Conservation (phyloP, 2,888 invertebrate species). For the Polymixis lichenea region DNA sequence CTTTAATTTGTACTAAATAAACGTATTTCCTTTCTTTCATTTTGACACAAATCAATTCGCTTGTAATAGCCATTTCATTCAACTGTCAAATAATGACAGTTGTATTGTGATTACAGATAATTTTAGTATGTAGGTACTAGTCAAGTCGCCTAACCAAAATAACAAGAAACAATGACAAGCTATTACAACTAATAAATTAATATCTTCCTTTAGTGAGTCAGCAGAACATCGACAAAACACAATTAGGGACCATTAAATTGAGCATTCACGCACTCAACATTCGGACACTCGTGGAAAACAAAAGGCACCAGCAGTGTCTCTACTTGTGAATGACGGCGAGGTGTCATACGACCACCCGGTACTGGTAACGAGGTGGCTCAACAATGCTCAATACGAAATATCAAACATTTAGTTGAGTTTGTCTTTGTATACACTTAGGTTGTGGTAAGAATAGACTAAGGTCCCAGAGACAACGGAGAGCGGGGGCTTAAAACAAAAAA, state of each 20-base stretch:
- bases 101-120: not conserved
- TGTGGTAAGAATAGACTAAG: not conserved
- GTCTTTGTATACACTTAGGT: slow-evolving; percentile 20
- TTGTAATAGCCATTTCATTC: not conserved
- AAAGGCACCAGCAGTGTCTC: slow-evolving; percentile 13
- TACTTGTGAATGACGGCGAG: slow-evolving; percentile 36
- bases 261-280: slow-evolving; percentile 11
- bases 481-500: not conserved
- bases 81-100: not conserved
- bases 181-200: slow-evolving; percentile 11
- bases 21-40: too few relatives aligned
- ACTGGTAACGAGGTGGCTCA: slow-evolving; percentile 29
- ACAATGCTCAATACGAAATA: slow-evolving; percentile 46
- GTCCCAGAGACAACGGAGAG: slow-evolving; percentile 20
- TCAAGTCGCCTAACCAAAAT: not conserved
- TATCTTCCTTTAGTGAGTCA: not conserved
- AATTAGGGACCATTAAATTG: slow-evolving; percentile 23
- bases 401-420: slow-evolving; percentile 37
- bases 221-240: slow-evolving; percentile 6
- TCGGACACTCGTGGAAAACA: slow-evolving; percentile 19
- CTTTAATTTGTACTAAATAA: too few relatives aligned
- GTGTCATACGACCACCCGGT: slow-evolving; percentile 45
- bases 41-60: not conserved
- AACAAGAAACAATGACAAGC: slow-evolving; percentile 12
- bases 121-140: not conserved